A percentile compares a stretch with the other conserved stretches of the same genome.
Conservation (phyloP, 2,797 vertebrate genomes). For the Peromyscus nudipes region DNA sequence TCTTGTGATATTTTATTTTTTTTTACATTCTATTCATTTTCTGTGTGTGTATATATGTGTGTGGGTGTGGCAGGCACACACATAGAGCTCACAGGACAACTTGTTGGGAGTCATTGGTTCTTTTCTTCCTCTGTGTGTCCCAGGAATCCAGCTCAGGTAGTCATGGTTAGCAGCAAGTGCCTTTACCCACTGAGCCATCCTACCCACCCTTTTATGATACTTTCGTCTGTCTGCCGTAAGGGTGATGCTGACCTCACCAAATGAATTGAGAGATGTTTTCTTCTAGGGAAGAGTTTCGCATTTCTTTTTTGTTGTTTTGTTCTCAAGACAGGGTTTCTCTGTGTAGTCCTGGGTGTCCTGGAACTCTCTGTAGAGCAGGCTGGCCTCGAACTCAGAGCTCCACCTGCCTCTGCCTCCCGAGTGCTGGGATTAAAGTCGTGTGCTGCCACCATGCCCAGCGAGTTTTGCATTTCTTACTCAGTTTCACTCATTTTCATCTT, state of each 20-base stretch:
- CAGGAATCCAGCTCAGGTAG: background rate
- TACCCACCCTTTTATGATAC: background rate
- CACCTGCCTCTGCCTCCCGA: background rate
- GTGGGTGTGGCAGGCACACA: background rate
- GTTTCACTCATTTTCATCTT: background rate
- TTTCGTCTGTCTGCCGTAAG: background rate
- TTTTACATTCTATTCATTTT: background rate
- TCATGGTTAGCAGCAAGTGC: background rate
- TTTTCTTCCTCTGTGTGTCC: background rate
- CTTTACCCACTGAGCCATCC: background rate
- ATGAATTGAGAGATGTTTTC: background rate
- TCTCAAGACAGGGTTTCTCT: background rate
- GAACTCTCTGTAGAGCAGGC: background rate
- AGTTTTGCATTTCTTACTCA: background rate
- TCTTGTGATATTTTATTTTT: background rate
- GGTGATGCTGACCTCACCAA: background rate
- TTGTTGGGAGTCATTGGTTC: no score
- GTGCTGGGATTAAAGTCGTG: no score
- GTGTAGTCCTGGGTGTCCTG: background rate
- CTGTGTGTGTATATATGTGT: background rate
- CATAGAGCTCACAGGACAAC: no score
- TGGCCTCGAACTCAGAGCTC: background rate
- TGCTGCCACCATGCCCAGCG: no score
- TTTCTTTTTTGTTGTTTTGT: background rate
- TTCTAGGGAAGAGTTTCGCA: background rate